Conservation (phyloP, 2,888 invertebrate species). For the Thereva unica region DNA sequence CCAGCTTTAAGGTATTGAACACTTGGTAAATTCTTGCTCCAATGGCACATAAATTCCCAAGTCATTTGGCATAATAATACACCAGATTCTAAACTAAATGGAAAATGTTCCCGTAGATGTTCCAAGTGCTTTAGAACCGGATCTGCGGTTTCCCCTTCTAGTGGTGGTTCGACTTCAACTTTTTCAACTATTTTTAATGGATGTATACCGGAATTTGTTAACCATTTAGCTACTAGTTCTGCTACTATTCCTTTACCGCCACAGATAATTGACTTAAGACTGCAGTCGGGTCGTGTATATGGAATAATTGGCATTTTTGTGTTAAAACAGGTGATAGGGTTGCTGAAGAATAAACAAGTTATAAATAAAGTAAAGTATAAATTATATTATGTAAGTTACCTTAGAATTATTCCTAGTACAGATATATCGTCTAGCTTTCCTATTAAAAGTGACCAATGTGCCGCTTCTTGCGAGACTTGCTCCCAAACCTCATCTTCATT, state of each 20-base stretch:
- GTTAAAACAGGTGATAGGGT: conserved; percentile 47
- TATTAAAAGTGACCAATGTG: conserved; percentile 84
- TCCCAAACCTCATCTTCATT: conserved; percentile 74
- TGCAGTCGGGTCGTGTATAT: conserved; percentile 64
- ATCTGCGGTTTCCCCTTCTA: conserved; percentile 43
- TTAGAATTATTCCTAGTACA: conserved; percentile 67
- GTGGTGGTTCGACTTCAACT: conserved; percentile 26
- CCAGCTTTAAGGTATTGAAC: conserved; percentile 72
- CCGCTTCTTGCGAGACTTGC: conserved; percentile 80
- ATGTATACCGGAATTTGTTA: conserved; percentile 72
- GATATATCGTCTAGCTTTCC: conserved; percentile 89
- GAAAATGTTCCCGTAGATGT: conserved; percentile 76
- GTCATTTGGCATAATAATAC: conserved; percentile 82
- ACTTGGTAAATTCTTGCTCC: conserved; percentile 77
- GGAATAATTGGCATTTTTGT: conserved; percentile 62
- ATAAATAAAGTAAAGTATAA: conserved; percentile 48
- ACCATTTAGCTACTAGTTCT: conserved; percentile 86
- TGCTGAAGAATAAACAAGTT: conserved; percentile 44
- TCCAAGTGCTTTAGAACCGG: conserved; percentile 67
- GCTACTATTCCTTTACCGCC: conserved; percentile 82
- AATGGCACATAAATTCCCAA: conserved; percentile 88
- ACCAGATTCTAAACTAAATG: conserved; percentile 79
- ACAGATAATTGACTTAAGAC: conserved; percentile 68
- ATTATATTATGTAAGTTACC: conserved; percentile 64
- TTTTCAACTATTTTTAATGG: conserved; percentile 66